Base-by-base conservation (phyloP, 2,888 invertebrate species). In the Unio pictorum region DNA sequence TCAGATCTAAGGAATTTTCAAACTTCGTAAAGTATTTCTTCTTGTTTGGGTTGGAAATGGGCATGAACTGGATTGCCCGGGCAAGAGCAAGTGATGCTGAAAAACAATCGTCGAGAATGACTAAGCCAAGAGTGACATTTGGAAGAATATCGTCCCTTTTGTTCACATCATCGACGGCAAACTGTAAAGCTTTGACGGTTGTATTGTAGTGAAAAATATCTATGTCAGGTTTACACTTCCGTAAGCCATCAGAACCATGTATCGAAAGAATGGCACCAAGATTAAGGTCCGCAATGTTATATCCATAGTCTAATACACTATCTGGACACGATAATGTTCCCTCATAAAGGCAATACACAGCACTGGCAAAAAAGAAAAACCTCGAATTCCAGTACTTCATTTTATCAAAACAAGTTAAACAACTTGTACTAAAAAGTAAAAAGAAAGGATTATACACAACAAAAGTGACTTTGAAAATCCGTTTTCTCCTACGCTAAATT, bases 241-340 rank as follows among this genome's bases (percentile, higher is more conserved):
- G 62, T 3, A 72, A 67, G 15, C 72, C 69, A 20, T 67, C 61
- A 11, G 76, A 74, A 7, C 73, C 74, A 65, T 82, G 83, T 17
- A 83, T 75, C 23, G 81, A 80, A 30, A 82, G 68, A n/a, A 83
- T 74, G 28, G 75, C 81, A n/a, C 81, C 83, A 55, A 83, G 76
- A 64, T 81, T 81, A 60, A 83, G 65, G 65, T 83, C 81, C 4
- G 11, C 45, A 45, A 45, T 15, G 11, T 45, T 45, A 15, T 45
- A 11, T 15, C 45, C 45, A 45, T 45, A 11, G 45, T 45, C 45
- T 15, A 15, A 15, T 45, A 45, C 2, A 45, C 45, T 15, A 45
- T 45, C 45, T 45, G 45, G 45, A 11, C 11, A 45, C 45, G 45
- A 11, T 15, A 15, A 45, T 45, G 45, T 11, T 45, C 45, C 45